Conservation (phyloP, 2,113 vertebrate species). For the Lampris megalopsis region DNA sequence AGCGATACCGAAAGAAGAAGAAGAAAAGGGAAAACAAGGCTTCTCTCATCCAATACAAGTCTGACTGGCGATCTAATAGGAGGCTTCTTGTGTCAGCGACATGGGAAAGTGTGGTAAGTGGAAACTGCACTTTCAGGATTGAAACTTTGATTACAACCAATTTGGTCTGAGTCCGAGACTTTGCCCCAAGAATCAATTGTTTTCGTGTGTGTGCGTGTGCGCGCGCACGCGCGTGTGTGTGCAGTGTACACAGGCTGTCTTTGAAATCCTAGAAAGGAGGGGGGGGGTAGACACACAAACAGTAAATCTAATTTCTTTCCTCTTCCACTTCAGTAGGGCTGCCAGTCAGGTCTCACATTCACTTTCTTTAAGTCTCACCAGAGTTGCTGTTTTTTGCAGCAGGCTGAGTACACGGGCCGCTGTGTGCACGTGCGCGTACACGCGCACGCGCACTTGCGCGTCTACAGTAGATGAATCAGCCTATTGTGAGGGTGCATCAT, state of each 20-base stretch:
- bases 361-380: slow-evolving; percentile 15
- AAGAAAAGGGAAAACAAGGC: slow-evolving; percentile 5
- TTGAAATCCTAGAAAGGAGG: neutral
- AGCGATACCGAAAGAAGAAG: slow-evolving; percentile 20
- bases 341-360: neutral
- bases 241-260: neutral
- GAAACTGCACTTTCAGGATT: slow-evolving; percentile 25
- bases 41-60: slow-evolving; percentile 18
- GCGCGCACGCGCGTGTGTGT: slow-evolving; percentile 6
- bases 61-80: slow-evolving; percentile 30
- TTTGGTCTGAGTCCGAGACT: slow-evolving; percentile 21
- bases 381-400: neutral
- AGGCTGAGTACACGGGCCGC: neutral
- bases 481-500: slow-evolving; percentile 66
- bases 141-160: slow-evolving; percentile 21
- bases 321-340: neutral
- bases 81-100: slow-evolving; percentile 52
- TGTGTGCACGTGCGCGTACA: slow-evolving; percentile 25
- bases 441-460: no score
- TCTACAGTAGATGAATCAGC: slow-evolving; percentile 55
- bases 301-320: neutral
- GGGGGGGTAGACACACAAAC: neutral
- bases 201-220: neutral
- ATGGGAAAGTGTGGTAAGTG: slow-evolving; percentile 86
- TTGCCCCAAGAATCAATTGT: slow-evolving; percentile 7